phyloP scores from a whole-genome alignment of 2,797 vertebrate genomes.

The Varecia variegata region DNA sequence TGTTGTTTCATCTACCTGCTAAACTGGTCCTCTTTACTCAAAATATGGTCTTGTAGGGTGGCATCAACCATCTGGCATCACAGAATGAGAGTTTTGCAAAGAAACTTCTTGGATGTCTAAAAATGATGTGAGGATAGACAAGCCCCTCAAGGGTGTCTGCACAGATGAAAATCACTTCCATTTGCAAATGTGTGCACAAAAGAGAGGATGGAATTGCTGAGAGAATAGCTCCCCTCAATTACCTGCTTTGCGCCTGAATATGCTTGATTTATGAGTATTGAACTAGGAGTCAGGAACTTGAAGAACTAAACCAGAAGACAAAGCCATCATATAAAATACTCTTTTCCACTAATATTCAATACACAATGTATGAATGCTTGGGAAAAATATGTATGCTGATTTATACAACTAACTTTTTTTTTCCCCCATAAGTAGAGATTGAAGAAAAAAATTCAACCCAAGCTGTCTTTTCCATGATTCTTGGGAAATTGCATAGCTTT shows the following conservation, averaged over 20 bases:
- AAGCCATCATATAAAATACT: neutral
- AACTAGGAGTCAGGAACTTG: conserved; percentile 3
- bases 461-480: conserved; percentile 72
- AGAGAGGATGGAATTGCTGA: conserved; percentile 39
- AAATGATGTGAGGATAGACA: conserved; percentile 54
- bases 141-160: conserved; percentile 55
- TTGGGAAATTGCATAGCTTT: conserved; percentile 61
- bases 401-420: conserved; percentile 49
- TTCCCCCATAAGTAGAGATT: conserved; percentile 47
- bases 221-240: conserved; percentile 4
- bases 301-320: conserved; percentile 49
- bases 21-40: conserved; percentile 56
- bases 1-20: conserved; percentile 67
- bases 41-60: conserved; percentile 45
- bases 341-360: conserved; percentile 45
- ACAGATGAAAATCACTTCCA: conserved; percentile 64
- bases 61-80: conserved; percentile 64
- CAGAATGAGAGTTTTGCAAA: conserved; percentile 55
- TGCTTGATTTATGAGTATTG: conserved; percentile 36
- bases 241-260: conserved; percentile 55
- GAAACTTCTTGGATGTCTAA: conserved; percentile 61
- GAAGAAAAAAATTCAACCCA: conserved; percentile 55
- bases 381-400: conserved; percentile 34
- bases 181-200: conserved; percentile 60
- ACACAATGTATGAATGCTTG: neutral